A percentile compares a stretch with the other conserved stretches of the same genome.
Evolutionary conservation across 2,888 invertebrate species (phyloP).

Genomic region (Lathronympha strigana): DNA sequence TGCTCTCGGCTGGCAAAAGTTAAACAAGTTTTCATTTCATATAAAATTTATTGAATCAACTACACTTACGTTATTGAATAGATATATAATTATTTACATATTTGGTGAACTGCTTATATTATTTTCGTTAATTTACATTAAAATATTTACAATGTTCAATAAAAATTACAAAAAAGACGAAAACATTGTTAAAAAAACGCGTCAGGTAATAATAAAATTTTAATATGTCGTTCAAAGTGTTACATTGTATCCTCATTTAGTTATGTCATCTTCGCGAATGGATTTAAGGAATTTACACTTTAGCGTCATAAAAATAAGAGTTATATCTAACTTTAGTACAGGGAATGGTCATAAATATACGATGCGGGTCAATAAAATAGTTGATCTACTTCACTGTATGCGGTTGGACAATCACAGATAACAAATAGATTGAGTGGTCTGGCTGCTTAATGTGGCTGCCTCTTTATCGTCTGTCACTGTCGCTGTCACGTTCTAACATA

Average conservation of each 20-base stretch:
- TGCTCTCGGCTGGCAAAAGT: too few species aligned
- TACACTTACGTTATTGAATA: slow-evolving; percentile 24
- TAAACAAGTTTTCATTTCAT: slow-evolving; percentile 40
- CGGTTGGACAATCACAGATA: slow-evolving; percentile 1
- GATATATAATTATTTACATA: slow-evolving; percentile 30
- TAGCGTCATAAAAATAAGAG: slow-evolving; percentile 3
- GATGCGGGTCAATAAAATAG: slow-evolving; percentile 29
- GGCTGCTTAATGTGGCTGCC: too few species aligned
- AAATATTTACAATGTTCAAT: slow-evolving; percentile 24
- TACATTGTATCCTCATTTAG: slow-evolving; percentile 1
- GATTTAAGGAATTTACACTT: background rate
- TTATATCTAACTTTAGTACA: background rate
- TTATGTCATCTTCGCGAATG: background rate
- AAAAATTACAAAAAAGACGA: background rate
- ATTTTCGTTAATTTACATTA: slow-evolving; percentile 13
- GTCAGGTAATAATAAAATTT: background rate
- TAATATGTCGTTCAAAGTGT: background rate
- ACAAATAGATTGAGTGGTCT: slow-evolving; percentile 27
- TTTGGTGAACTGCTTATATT: slow-evolving; percentile 9
- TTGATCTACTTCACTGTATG: background rate
- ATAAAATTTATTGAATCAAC: slow-evolving; percentile 59
- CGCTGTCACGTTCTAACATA: too few species aligned
- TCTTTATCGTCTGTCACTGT: too few species aligned
- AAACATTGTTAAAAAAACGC: background rate
- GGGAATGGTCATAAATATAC: slow-evolving; percentile 13